Evolutionary conservation across 2,888 invertebrate genomes (phyloP).

Genomic region (Polydrusus pterygomalis): DNA sequence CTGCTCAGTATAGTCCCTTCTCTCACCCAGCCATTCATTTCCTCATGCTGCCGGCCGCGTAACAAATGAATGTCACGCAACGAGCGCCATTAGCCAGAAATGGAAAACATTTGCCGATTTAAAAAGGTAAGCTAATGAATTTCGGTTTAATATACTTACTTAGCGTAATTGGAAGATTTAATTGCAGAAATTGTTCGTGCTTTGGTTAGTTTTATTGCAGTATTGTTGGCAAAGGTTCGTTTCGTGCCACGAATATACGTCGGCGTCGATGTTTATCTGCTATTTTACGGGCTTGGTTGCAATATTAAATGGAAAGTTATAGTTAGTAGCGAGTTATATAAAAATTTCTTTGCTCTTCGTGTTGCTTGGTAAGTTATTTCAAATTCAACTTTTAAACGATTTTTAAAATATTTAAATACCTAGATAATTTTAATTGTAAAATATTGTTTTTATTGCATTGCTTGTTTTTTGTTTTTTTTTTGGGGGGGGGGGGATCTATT

Average conservation of each 20-base stretch:
- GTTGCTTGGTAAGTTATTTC: not conserved
- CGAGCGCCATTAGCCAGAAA: constrained; percentile 68
- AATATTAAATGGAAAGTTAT: not conserved
- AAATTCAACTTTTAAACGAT: not conserved
- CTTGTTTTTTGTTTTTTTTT: too few relatives aligned
- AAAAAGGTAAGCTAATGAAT: constrained; percentile 68
- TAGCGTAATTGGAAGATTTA: constrained; percentile 59
- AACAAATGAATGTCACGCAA: constrained; percentile 65
- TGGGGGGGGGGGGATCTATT: too few relatives aligned
- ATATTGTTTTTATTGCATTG: too few relatives aligned
- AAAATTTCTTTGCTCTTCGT: not conserved
- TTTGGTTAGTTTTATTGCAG: constrained; percentile 24
- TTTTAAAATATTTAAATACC: too few relatives aligned
- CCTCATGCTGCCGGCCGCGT: not conserved
- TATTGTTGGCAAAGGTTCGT: not conserved
- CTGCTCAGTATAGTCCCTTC: constrained; percentile 24
- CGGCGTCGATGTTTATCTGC: constrained; percentile 3
- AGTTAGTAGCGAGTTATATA: not conserved
- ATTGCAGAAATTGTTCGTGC: constrained; percentile 37
- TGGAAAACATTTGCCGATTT: constrained; percentile 71
- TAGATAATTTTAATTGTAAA: too few relatives aligned
- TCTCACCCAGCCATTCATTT: constrained; percentile 7
- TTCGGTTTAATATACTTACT: constrained; percentile 53
- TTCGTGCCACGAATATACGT: not conserved
- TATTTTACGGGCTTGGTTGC: not conserved